Base-by-base conservation (phyloP, 2,113 vertebrate genomes). In the Nycticorax nycticorax region DNA sequence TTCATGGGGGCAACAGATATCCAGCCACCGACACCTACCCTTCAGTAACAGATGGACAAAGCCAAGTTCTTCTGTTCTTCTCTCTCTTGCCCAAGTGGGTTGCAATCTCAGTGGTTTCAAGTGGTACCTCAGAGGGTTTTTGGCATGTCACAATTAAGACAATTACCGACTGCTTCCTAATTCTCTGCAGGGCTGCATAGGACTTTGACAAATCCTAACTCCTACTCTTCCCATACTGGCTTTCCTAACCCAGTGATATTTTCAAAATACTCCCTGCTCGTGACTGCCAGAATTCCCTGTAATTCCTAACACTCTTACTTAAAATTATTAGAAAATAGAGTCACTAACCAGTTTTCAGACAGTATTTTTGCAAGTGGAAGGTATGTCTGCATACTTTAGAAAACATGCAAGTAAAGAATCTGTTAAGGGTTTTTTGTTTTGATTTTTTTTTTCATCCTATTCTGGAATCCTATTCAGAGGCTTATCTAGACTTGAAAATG, bases 401-500 rank as follows among this genome's bases (percentile, higher is more conserved):
- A 94, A 92, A 48, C 17, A 50, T 13, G 22, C 32, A 81, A 92
- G 21, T 35, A 89, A 92, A 78, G 47, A 52, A 85, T 89, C 27
- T 64, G 33, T 33, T 72, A 15, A 15, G 41, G 41, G 41, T 43
- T 43, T 43, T 43, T 43, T 43, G 41, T 21, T 67, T 81, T 67
- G 37, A 12, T 45, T 12, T 17, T 35, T 67, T 50, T 78, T 81
- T 57, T 14, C 2, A 74, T 81, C n/a, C 12, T 89, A 33, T 45
- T 85, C 48, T 89, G 87, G 60, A 94, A 89, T 89, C 35, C 9
- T 80, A 57, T 47, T 88, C 72, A 41, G 53, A 75, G 39, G 24
- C 63, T 95, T 95, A 96, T 93, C 84, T 91, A 72, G 77, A 76
- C 30, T 82, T 94, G 81, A 86, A 85, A 89, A 85, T 50, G 22